Percentiles rank a stretch among this genome's conserved stretches.
These are phyloP conservation scores for Cynopterus sphinx DNA, from an alignment of 2,797 vertebrate species.

Conservation along the genomic window DNA sequence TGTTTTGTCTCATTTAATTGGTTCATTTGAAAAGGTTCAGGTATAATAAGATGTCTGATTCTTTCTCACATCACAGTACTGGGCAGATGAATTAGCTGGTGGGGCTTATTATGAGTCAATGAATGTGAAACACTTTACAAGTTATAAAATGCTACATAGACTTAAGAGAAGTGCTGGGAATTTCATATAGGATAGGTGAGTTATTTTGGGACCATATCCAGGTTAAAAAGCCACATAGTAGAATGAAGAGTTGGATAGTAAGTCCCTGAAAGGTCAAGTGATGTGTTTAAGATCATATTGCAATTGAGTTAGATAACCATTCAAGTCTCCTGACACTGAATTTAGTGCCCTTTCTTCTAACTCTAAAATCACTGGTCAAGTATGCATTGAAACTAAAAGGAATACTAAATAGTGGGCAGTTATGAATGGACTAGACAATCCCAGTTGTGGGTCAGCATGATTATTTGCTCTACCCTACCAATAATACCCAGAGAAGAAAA, in stretches of 20 bases:
- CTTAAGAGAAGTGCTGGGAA: neutral
- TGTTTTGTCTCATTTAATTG: neutral
- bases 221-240: neutral
- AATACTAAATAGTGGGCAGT: neutral
- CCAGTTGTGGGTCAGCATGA: neutral
- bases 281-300: neutral
- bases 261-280: neutral
- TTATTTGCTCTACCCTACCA: neutral
- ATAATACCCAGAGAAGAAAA: neutral
- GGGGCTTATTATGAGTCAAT: neutral
- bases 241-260: neutral
- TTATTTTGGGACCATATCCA: neutral
- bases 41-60: neutral
- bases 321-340: neutral
- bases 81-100: neutral
- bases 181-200: neutral
- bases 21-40: neutral
- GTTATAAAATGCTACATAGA: neutral
- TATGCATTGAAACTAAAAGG: neutral
- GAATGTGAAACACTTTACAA: neutral
- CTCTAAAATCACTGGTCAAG: neutral
- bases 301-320: neutral
- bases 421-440: rapidly evolving
- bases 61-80: neutral
- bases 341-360: neutral